phyloP scores from a whole-genome alignment of 1,140 invertebrate species.

The Drosophila ficusphila region DNA sequence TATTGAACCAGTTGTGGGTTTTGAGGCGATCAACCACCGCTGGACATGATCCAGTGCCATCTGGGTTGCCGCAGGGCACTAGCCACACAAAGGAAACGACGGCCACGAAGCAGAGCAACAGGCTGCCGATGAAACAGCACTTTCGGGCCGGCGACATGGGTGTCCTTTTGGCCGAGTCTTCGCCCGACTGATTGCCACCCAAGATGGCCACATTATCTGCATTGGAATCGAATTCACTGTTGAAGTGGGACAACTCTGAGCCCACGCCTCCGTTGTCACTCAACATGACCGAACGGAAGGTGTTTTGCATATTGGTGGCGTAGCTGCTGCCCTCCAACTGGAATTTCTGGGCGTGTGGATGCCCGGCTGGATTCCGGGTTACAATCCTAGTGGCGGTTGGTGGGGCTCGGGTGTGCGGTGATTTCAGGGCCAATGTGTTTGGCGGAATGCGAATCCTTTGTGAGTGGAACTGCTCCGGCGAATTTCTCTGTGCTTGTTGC shows the following conservation, averaged over 20 bases:
- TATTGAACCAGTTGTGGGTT: constrained; percentile 89
- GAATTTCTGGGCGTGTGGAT: constrained; percentile 33
- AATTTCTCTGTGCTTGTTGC: constrained; percentile 5
- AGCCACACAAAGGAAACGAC: constrained; percentile 90
- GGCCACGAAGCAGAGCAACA: constrained; percentile 89
- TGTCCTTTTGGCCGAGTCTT: constrained; percentile 59
- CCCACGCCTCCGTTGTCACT: constrained; percentile 84
- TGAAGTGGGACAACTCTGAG: constrained; percentile 75
- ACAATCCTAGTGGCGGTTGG: constrained; percentile 52
- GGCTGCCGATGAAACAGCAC: constrained; percentile 88
- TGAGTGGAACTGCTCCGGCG: constrained; percentile 55
- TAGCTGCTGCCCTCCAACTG: constrained; percentile 65
- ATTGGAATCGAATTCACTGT: constrained; percentile 73
- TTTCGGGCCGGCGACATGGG: constrained; percentile 88
- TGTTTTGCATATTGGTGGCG: constrained; percentile 78
- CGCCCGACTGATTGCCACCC: constrained; percentile 34
- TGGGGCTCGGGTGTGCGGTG: constrained; percentile 50
- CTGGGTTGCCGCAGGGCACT: constrained; percentile 88
- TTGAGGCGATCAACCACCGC: constrained; percentile 85
- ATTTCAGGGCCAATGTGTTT: constrained; percentile 60
- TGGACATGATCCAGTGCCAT: constrained; percentile 86
- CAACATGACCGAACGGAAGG: constrained; percentile 85
- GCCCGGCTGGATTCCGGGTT: constrained; percentile 8
- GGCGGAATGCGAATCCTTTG: constrained; percentile 67
- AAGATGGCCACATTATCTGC: constrained; percentile 82